Conservation (phyloP, 1,140 invertebrate genomes). For the Cherax quadricarinatus region DNA sequence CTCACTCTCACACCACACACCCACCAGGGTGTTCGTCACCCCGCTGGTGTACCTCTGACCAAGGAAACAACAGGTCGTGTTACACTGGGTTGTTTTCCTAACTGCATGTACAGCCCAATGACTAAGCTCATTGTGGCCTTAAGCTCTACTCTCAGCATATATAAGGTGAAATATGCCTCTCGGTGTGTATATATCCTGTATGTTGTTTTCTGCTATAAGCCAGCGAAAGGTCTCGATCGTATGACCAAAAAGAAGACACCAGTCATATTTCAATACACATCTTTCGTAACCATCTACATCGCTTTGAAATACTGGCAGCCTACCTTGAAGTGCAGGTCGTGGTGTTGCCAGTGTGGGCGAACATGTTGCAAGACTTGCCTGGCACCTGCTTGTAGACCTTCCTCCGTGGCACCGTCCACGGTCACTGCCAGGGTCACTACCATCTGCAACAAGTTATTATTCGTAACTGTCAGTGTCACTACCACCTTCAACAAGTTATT, state of each 20-base stretch:
- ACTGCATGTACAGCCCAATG: too few species aligned
- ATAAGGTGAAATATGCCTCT: too few species aligned
- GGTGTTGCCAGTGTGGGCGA: conserved; percentile 37
- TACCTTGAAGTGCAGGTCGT: conserved; percentile 38
- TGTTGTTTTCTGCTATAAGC: too few species aligned
- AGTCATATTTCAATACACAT: too few species aligned
- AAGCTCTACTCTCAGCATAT: too few species aligned
- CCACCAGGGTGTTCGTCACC: conserved; percentile 59
- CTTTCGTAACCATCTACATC: too few species aligned
- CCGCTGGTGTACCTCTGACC: conserved; percentile 49
- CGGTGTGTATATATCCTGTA: too few species aligned
- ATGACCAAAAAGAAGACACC: too few species aligned
- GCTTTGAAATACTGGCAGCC: too few species aligned
- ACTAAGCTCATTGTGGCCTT: too few species aligned
- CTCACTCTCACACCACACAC: conserved; percentile 35
- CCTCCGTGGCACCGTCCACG: conserved; percentile 33
- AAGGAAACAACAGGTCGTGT: not conserved
- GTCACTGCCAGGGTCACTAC: conserved; percentile 40
- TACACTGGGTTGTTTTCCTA: too few species aligned
- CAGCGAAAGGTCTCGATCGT: too few species aligned
- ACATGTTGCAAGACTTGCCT: conserved; percentile 10
- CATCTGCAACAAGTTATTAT: conserved; percentile 21
- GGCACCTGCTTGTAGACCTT: conserved; percentile 22
- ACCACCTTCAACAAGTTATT: not conserved
- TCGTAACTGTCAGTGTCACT: not conserved